Percentiles rank a stretch among this genome's conserved stretches.
phyloP scores from a whole-genome alignment of 1,140 invertebrate genomes.

The Ostrea edulis region DNA sequence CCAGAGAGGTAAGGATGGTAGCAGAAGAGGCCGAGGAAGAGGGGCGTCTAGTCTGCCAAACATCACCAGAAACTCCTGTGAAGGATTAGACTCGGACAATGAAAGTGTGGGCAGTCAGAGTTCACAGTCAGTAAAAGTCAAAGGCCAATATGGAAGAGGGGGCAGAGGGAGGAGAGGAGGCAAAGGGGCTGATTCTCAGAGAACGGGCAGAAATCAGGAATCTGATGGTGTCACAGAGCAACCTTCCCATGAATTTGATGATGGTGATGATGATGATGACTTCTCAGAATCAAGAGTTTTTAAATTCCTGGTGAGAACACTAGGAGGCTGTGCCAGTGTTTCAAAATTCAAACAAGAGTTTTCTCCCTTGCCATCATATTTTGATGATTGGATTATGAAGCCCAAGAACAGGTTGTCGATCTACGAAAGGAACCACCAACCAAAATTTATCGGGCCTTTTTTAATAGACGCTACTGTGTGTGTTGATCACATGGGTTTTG shows the following conservation, averaged over 20 bases:
- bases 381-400: neutral
- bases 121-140: neutral
- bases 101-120: slow-evolving; percentile 13
- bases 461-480: neutral
- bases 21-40: slow-evolving; percentile 13
- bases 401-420: neutral
- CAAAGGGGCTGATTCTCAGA: neutral
- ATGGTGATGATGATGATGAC: neutral
- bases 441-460: neutral
- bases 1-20: neutral
- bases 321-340: neutral
- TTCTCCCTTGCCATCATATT: neutral
- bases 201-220: neutral
- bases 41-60: neutral
- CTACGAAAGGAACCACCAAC: neutral
- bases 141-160: neutral
- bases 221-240: neutral
- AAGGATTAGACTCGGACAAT: neutral
- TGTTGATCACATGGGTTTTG: slow-evolving; percentile 21
- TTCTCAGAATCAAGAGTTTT: slow-evolving; percentile 1
- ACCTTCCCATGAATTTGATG: neutral
- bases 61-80: neutral
- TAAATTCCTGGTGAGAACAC: neutral
- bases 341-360: slow-evolving; percentile 4
- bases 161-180: neutral